Base-by-base conservation (phyloP, 1,140 invertebrate species). In the Meteorus sp. region DNA sequence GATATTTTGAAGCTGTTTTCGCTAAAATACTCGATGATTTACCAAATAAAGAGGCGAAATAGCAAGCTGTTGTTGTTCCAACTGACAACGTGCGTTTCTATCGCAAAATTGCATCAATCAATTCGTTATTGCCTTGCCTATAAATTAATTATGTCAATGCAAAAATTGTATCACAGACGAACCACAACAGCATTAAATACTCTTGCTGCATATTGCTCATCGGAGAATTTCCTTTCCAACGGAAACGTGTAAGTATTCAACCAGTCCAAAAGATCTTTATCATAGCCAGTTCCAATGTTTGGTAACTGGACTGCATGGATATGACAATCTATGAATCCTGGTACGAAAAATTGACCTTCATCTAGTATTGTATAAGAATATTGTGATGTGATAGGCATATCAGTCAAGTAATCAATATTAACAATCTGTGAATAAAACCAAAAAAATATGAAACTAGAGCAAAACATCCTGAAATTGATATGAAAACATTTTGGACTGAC, bases 31-130 rank as follows among this genome's bases (percentile, higher is more conserved):
- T 61, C 27, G 85, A 87, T n/a, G 90, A 86, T 39, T 90, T 82
- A 27, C 81, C 67, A 71, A 93, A 89, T 9, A 95, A 85, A 0
- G 92, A 90, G 13, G 88, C 92, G 82, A 90, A 95, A 73, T 95
- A 97, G 61, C 87, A 89, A 1, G 92, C 92, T 29, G 92, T 92
- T 0, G 94, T 97, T 22, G 93, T 95, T 11, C 94, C 94, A 78
- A 85, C 81, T 19, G 73, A 76, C 39, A 95, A 68, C 13, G 90
- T 86, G 60, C 85, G 82, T 78, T 84, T 83, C 91, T 93, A 61
- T 44, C 77, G 76, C 56, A 66, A 56, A 47, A 52, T 59, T 23
- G n/a, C 9, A 56, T 41, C 50, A 47, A 60, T 31, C 35, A 55
- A 45, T 44, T 51, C 39, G 60, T 33, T 20, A 55, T 13, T 54